Conservation (phyloP, 2,797 vertebrate species). For the Crax fasciolata region DNA sequence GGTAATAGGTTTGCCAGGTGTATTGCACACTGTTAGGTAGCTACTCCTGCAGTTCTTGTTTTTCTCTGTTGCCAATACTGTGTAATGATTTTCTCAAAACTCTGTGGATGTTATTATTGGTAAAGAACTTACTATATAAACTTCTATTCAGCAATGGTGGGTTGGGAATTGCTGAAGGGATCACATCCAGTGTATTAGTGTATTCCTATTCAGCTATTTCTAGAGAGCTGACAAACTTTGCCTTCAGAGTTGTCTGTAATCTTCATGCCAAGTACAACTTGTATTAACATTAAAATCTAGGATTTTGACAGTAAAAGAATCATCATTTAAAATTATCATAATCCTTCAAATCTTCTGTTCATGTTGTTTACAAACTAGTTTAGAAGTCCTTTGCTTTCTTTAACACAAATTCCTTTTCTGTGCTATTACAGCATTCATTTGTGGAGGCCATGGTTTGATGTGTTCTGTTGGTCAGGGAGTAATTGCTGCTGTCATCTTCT, state of each 20-base stretch:
- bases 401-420: background rate
- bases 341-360: background rate
- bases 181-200: accelerated
- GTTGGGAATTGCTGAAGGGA: background rate
- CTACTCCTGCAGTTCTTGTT: background rate
- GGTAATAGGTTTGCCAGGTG: background rate
- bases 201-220: background rate
- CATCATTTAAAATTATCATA: background rate
- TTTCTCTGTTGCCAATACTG: background rate
- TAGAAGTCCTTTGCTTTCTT: background rate
- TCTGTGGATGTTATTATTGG: background rate
- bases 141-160: background rate
- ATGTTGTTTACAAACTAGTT: background rate
- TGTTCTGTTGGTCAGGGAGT: background rate
- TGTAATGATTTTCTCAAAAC: background rate
- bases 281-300: background rate
- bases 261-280: background rate
- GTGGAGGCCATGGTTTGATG: background rate
- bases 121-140: background rate
- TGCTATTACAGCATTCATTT: background rate
- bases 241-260: background rate
- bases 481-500: background rate
- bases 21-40: background rate
- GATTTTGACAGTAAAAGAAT: background rate
- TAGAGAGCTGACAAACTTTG: background rate